Percentiles rank a stretch among this genome's conserved stretches.
Conservation (phyloP, 2,113 vertebrate species). For the Prietella phreatophila region DNA sequence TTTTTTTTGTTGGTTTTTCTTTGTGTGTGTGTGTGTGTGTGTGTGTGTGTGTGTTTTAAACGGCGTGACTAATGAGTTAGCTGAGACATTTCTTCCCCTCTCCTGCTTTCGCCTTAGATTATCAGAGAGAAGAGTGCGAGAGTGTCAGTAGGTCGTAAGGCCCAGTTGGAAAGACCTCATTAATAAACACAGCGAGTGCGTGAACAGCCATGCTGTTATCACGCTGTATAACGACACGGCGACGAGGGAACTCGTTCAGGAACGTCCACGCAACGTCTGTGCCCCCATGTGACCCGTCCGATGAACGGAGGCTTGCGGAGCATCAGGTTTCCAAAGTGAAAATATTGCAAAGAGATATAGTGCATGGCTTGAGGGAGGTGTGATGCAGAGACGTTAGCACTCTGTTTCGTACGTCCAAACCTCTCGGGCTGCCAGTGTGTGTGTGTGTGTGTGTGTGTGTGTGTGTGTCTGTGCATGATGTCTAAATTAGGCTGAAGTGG, state of each 20-base stretch:
- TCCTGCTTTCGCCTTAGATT: slow-evolving; percentile 18
- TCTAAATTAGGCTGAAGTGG: slow-evolving; percentile 50
- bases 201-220: slow-evolving; percentile 54
- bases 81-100: not conserved
- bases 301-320: not conserved
- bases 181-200: slow-evolving; percentile 55
- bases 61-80: not conserved
- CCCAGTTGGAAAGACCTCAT: slow-evolving; percentile 51
- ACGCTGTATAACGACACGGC: slow-evolving; percentile 54
- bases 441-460: slow-evolving; percentile 25
- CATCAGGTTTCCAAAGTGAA: slow-evolving; percentile 25
- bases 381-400: slow-evolving; percentile 1
- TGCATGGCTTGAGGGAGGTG: slow-evolving; percentile 4
- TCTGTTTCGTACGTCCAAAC: slow-evolving; percentile 7
- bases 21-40: too few species aligned
- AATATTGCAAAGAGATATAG: slow-evolving; percentile 14
- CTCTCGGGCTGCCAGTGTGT: slow-evolving; percentile 10
- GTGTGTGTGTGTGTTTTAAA: too few species aligned
- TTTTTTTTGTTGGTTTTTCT: not conserved
- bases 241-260: slow-evolving; percentile 50
- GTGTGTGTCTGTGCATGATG: slow-evolving; percentile 28
- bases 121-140: slow-evolving; percentile 3
- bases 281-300: slow-evolving; percentile 51
- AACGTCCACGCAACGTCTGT: slow-evolving; percentile 59
- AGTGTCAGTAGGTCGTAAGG: slow-evolving; percentile 56